A percentile compares a stretch with the other conserved stretches of the same genome.
Conservation (phyloP, 2,888 invertebrate species). For the Oeneis ivallda region DNA sequence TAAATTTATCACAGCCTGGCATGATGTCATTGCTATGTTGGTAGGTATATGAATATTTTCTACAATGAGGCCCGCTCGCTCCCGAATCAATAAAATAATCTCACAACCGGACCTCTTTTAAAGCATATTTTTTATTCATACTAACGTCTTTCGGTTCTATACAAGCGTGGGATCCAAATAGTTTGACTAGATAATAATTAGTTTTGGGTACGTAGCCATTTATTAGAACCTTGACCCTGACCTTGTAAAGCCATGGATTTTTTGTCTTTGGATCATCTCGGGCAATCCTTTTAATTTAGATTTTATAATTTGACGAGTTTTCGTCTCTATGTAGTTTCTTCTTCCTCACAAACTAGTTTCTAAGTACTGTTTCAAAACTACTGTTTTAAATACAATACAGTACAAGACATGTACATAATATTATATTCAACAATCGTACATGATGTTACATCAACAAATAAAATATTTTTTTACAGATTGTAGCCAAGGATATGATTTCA, state of each 20-base stretch:
- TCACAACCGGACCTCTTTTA: slow-evolving; percentile 35
- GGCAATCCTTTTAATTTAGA: not conserved
- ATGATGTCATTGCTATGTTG: slow-evolving; percentile 36
- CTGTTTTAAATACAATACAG: no score
- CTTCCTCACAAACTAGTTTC: no score
- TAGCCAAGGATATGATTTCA: no score
- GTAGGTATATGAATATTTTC: slow-evolving; percentile 22
- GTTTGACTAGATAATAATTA: not conserved
- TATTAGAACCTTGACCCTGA: slow-evolving; percentile 3
- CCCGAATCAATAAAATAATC: slow-evolving; percentile 35
- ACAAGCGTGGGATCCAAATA: slow-evolving; percentile 23
- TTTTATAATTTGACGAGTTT: not conserved
- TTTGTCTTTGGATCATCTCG: not conserved
- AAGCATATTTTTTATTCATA: slow-evolving; percentile 28
- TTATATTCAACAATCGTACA: no score
- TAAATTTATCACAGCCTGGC: slow-evolving; percentile 14
- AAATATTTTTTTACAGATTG: no score
- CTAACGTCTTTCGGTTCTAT: slow-evolving; percentile 17
- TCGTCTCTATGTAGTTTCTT: not conserved
- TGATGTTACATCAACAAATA: no score
- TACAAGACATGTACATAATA: no score
- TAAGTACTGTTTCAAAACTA: no score
- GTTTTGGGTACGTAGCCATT: not conserved
- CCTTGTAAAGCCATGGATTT: not conserved
- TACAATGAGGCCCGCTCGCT: slow-evolving; percentile 35